Evolutionary conservation across 1,140 invertebrate species (phyloP), one percentile per base, ranked within the genome.

Genomic region (Ceratosolen solmsi): DNA sequence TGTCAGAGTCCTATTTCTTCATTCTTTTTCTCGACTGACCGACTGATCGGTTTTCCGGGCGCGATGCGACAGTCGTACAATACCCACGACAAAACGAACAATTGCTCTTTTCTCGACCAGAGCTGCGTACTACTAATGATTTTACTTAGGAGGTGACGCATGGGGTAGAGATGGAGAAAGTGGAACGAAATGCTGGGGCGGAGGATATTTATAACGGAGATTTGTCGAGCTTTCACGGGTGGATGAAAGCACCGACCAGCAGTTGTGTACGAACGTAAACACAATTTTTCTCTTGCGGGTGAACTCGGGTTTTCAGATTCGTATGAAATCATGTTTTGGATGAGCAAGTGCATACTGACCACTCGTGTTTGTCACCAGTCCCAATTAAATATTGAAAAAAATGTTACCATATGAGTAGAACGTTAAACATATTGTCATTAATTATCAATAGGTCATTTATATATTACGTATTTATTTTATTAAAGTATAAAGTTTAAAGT

Each of bases 21-120:
- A 1, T 71, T 30, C 68, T 49, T 27, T 71, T 49, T 27, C 25
- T 25, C 7, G 25, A 56, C 49, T 25, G 51, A 36, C 46, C 46
- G 65, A 79, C n/a, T 79, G 49, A 79, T 79, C 77, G 77, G 30
- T 71, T 71, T 79, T 70, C 30, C 20, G 22, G 30, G 46, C 54
- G 36, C 56, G 30, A 49, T 22, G 25, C 36, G 75, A 78, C 74
- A 76, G 38, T 25, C 0, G 2, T 11, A 76, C 58, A 76, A 76
- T 51, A 22, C 46, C 41, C 20, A 41, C 22, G 77, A 71, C 77
- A 56, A 71, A 79, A 46, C 49, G 65, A 56, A 17, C 58, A 15
- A 77, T 65, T 77, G 15, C 36, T 63, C 41, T 49, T 65, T 78
- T 68, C 60, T 68, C 17, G 41, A 5, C 51, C 13, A 54, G 9